Percentiles rank a stretch among this genome's conserved stretches.
Conservation (phyloP, 2,888 invertebrate species). For the Bellardia pandia region DNA sequence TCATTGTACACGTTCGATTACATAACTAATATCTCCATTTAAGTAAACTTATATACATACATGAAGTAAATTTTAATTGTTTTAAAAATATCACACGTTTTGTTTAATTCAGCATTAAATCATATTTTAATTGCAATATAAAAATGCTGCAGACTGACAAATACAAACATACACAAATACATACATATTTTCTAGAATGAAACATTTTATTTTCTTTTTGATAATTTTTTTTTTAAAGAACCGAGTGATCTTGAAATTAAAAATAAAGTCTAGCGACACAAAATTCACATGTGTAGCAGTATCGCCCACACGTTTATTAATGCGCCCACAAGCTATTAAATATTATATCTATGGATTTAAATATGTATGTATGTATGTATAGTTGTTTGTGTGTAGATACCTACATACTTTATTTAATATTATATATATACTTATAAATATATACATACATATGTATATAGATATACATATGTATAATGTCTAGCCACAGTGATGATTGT, state of each 20-base stretch:
- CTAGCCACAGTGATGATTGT: conserved; percentile 49
- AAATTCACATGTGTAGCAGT: conserved; percentile 48
- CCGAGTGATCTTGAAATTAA: conserved; percentile 58
- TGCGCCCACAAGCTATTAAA: conserved; percentile 54
- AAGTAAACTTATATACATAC: background rate
- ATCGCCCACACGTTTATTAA: conserved; percentile 54
- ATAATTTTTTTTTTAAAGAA: conserved; percentile 12
- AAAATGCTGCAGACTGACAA: conserved; percentile 3
- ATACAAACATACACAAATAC: background rate
- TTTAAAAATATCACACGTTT: background rate
- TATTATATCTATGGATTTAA: conserved; percentile 1
- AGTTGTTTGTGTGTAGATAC: background rate
- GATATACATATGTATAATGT: conserved; percentile 11
- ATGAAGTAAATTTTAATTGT: background rate
- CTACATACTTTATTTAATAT: conserved; percentile 27
- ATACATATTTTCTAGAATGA: conserved; percentile 9
- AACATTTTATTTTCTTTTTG: conserved; percentile 33
- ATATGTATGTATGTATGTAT: background rate
- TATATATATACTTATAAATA: background rate
- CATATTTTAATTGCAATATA: background rate
- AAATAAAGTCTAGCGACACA: conserved; percentile 49
- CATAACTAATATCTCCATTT: background rate
- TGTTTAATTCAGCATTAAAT: background rate
- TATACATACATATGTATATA: background rate
- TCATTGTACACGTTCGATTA: too few species aligned